A percentile compares a stretch with the other conserved stretches of the same genome.
phyloP scores from a whole-genome alignment of 2,797 vertebrate species.

The Sitta carolinensis region DNA sequence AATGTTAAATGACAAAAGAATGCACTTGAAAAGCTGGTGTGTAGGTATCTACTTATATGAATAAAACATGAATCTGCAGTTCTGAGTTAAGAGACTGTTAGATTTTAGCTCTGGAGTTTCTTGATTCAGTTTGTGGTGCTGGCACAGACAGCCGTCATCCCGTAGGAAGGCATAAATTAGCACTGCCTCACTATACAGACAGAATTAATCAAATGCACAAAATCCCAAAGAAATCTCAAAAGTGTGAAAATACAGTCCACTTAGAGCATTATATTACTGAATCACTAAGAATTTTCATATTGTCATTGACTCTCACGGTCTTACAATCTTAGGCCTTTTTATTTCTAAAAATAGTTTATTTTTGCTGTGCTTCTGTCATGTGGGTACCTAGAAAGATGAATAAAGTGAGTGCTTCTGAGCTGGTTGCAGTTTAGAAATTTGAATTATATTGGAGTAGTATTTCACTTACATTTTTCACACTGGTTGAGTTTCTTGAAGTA shows the following conservation, averaged over 20 bases:
- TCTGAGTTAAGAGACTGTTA: slow-evolving; percentile 39
- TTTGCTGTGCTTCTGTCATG: not conserved
- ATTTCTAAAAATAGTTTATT: not conserved
- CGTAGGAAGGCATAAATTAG: slow-evolving; percentile 26
- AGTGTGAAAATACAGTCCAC: slow-evolving; percentile 4
- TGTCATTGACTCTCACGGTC: not conserved
- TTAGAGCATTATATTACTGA: not conserved
- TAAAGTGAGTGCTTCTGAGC: not conserved
- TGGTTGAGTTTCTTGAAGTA: not conserved
- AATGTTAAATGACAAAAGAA: not conserved
- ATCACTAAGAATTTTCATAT: not conserved
- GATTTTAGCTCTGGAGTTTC: slow-evolving; percentile 23
- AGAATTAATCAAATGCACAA: slow-evolving; percentile 25
- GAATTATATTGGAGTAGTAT: not conserved
- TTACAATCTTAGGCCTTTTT: not conserved
- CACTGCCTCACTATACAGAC: slow-evolving; percentile 13
- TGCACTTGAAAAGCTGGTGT: not conserved
- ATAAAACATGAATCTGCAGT: slow-evolving; percentile 28
- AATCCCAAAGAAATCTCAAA: not conserved
- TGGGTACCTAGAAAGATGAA: not conserved
- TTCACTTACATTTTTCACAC: not conserved
- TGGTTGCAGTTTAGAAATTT: not conserved
- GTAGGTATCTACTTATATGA: slow-evolving; percentile 42
- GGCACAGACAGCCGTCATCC: not conserved
- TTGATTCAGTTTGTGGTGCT: slow-evolving; percentile 31